These are phyloP conservation scores for Dissostichus mawsoni DNA, from an alignment of 2,113 vertebrate genomes.

Conservation along the genomic window DNA sequence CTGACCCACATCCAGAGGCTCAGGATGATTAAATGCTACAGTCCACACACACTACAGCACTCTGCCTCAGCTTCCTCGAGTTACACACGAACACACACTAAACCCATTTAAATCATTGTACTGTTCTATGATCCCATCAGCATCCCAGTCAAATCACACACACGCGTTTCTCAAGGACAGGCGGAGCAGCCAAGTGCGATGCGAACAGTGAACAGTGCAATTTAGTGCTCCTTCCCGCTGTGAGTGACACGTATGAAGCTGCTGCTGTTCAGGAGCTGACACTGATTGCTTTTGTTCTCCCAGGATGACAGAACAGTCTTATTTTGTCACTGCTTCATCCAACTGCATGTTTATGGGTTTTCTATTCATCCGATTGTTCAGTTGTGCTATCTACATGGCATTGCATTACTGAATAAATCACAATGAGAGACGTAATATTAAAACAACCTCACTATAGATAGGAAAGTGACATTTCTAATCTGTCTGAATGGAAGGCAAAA, in stretches of 20 bases:
- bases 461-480: background rate
- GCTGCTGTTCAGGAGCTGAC: conserved; percentile 9
- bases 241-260: conserved; percentile 17
- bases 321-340: background rate
- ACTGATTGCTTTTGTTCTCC: conserved; percentile 27
- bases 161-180: conserved; percentile 38
- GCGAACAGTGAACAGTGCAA: conserved; percentile 1
- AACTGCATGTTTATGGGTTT: background rate
- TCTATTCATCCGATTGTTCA: background rate
- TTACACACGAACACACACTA: conserved; percentile 19
- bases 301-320: background rate
- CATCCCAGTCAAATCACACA: conserved; percentile 9
- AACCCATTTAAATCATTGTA: conserved; percentile 5
- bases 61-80: conserved; percentile 3
- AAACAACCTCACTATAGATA: background rate
- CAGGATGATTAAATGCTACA: conserved; percentile 48
- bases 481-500: background rate
- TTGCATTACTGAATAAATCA: background rate
- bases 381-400: background rate
- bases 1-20: conserved; percentile 60
- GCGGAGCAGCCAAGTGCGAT: background rate
- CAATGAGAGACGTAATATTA: background rate
- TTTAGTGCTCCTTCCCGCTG: background rate
- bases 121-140: background rate
- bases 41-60: conserved; percentile 24